phyloP scores from a whole-genome alignment of 2,113 vertebrate species.

The Puntigrus tetrazona region DNA sequence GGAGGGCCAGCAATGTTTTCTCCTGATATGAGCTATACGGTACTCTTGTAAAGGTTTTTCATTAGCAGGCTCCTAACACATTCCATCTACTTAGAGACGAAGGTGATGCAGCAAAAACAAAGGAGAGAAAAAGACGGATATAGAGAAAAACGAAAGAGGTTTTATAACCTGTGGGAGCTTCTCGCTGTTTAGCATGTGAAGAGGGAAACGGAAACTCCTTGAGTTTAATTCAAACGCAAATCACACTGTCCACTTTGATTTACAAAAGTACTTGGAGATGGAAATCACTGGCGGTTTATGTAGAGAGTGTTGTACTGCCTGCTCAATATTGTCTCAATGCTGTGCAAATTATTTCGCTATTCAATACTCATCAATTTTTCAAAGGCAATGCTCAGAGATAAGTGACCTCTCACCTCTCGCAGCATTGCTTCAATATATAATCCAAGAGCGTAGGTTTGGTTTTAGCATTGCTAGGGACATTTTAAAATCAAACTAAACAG shows the following conservation, averaged over 20 bases:
- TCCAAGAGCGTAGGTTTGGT: background rate
- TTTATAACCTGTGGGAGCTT: conserved; percentile 53
- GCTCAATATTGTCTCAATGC: conserved; percentile 38
- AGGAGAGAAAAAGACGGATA: background rate
- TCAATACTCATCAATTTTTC: conserved; percentile 38
- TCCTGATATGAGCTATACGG: conserved; percentile 33
- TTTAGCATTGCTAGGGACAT: background rate
- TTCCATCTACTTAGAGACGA: background rate
- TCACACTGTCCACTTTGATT: conserved; percentile 50
- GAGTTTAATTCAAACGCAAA: conserved; percentile 51
- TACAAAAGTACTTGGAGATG: conserved; percentile 48
- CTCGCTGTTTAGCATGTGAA: conserved; percentile 64
- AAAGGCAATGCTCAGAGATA: conserved; percentile 30
- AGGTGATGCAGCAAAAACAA: conserved; percentile 18
- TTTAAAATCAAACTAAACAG: conserved; percentile 2
- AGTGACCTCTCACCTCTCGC: conserved; percentile 27
- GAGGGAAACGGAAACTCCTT: conserved; percentile 57
- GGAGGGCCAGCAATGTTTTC: conserved; percentile 13
- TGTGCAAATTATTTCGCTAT: conserved; percentile 16
- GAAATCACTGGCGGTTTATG: conserved; percentile 56
- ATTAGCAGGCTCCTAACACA: conserved; percentile 36
- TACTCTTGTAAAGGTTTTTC: conserved; percentile 42
- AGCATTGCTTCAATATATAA: background rate
- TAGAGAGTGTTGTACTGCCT: conserved; percentile 62
- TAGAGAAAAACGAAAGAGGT: background rate